Evolutionary conservation across 2,113 vertebrate genomes (phyloP), one percentile per base, ranked within the genome.

Genomic region (Aplodontia rufa): DNA sequence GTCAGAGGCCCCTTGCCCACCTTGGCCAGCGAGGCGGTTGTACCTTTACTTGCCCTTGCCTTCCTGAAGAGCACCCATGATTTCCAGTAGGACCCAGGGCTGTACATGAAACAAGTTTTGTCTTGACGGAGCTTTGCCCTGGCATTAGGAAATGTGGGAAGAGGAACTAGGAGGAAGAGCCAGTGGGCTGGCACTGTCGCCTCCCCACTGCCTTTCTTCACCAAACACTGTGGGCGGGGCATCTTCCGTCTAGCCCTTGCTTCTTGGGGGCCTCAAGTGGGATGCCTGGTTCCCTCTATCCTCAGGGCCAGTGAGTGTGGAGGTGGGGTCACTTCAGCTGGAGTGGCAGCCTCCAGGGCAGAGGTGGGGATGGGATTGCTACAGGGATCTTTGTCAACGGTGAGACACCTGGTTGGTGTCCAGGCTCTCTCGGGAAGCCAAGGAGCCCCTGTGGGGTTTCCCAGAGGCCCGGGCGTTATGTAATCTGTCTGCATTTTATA

Each of bases 401-500:
- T 11, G 53, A 85, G 66, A 72, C n/a, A 90, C 85, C 96, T 94
- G 85, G 69, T 90, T 74, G 76, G 83, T 94, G 93, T 87, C 92
- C 79, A 78, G 81, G 83, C 84, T 26, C 6, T 26, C 6, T 1
- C 8, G 0, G 68, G 85, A 96, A 87, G 93, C 79, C 49, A 8
- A 83, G 90, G 72, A 81, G 79, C 76, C 88, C 83, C 84, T 24
- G 53, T 51, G 88, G 95, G 95, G 72, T 87, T 96, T 97, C 91
- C 95, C 93, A 89, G 75, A 96, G 85, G 95, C 91, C 79, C 17
- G 79, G 83, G 51, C 86, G 3, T 97, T 98, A 97, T 97, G 96
- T 97, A 97, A 97, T 91, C 82, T 62, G 89, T 95, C 96, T 97
- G 96, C 83, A 53, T 93, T 96, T 95, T 85, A 74, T 47, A 82